phyloP scores from a whole-genome alignment of 2,888 invertebrate genomes.

The Scaptomyza reducta region DNA sequence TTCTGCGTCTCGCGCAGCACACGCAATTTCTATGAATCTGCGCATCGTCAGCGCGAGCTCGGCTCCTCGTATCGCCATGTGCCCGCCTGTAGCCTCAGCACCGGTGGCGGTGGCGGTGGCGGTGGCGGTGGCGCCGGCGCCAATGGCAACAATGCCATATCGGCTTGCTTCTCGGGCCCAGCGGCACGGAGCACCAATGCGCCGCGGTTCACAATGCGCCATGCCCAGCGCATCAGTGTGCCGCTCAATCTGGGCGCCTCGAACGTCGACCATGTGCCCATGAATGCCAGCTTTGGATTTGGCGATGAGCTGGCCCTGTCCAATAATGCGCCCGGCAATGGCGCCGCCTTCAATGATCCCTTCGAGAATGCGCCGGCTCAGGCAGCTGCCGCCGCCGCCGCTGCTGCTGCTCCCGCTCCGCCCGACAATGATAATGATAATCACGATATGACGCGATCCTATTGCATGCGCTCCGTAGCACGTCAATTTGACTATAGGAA shows the following conservation, averaged over 20 bases:
- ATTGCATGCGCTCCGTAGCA: constrained; percentile 88
- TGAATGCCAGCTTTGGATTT: constrained; percentile 21
- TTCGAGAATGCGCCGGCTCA: constrained; percentile 43
- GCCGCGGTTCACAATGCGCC: constrained; percentile 51
- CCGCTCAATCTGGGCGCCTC: constrained; percentile 38
- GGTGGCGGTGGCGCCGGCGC: constrained; percentile 4
- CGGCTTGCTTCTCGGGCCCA: constrained; percentile 32
- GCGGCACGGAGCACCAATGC: constrained; percentile 32
- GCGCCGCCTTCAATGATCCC: constrained; percentile 36
- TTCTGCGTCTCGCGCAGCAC: constrained; percentile 86
- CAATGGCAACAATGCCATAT: constrained; percentile 1
- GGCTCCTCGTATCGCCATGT: constrained; percentile 68
- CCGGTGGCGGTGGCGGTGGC: constrained; percentile 21
- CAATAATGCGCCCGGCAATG: constrained; percentile 81
- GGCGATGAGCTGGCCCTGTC: constrained; percentile 78
- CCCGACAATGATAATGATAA: constrained; percentile 40
- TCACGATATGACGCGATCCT: constrained; percentile 86
- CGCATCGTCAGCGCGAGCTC: constrained; percentile 81
- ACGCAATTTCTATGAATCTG: constrained; percentile 77
- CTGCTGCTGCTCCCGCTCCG: neutral
- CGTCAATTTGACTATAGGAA: constrained; percentile 90
- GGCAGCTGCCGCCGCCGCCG: constrained; percentile 14
- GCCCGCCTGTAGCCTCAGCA: constrained; percentile 22
- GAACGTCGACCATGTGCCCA: constrained; percentile 26
- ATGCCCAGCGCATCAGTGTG: constrained; percentile 63